Evolutionary conservation across 2,888 invertebrate species (phyloP).

Genomic region (Arctia plantaginis): DNA sequence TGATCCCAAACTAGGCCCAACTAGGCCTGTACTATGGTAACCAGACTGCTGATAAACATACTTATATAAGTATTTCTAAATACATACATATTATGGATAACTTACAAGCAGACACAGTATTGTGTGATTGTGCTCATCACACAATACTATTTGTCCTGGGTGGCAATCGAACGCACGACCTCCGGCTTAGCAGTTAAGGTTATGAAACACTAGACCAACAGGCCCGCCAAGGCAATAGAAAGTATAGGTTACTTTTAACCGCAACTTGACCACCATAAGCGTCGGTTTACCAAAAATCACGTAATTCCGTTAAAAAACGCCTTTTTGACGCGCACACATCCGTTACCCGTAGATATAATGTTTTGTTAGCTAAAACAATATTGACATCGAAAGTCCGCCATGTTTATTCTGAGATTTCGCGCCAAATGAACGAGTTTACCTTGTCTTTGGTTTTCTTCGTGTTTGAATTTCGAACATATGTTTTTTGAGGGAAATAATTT

Average conservation of each 20-base stretch:
- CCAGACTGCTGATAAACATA: too few species aligned
- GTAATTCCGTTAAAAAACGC: slow-evolving; percentile 40
- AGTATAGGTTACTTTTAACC: neutral
- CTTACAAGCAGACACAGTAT: too few species aligned
- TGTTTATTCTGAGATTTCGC: slow-evolving; percentile 51
- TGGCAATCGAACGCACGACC: too few species aligned
- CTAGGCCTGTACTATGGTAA: too few species aligned
- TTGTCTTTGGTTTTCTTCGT: slow-evolving; percentile 36
- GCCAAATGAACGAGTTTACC: slow-evolving; percentile 46
- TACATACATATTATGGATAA: too few species aligned
- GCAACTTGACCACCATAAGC: slow-evolving; percentile 35
- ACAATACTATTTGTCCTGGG: too few species aligned
- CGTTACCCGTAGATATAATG: slow-evolving; percentile 32
- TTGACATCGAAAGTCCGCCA: slow-evolving; percentile 49
- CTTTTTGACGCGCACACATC: slow-evolving; percentile 27
- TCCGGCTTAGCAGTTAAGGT: too few species aligned
- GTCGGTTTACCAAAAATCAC: slow-evolving; percentile 14
- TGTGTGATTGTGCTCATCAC: too few species aligned
- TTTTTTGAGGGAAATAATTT: slow-evolving; percentile 7
- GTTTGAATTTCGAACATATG: slow-evolving; percentile 24
- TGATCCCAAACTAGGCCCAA: too few species aligned
- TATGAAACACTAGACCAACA: too few species aligned
- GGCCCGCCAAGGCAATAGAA: neutral
- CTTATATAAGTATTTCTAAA: too few species aligned
- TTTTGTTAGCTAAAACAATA: slow-evolving; percentile 29